Percentiles rank a stretch among this genome's conserved stretches.
phyloP scores from a whole-genome alignment of 2,888 invertebrate genomes.

The Erebia palarica region DNA sequence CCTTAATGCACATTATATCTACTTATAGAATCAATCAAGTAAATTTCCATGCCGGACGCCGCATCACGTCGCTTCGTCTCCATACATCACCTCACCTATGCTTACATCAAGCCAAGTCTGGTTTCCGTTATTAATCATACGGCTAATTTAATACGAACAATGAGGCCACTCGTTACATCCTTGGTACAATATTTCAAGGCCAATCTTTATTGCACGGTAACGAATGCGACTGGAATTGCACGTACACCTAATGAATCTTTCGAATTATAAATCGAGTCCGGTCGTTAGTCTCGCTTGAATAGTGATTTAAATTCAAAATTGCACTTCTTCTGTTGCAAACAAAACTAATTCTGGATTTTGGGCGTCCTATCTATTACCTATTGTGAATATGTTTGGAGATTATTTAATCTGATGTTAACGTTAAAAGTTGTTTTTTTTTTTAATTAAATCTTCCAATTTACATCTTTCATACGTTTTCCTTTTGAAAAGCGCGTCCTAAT shows the following conservation, averaged over 20 bases:
- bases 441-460: neutral
- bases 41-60: slow-evolving; percentile 16
- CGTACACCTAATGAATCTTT: slow-evolving; percentile 12
- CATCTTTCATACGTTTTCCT: neutral
- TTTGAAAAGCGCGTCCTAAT: neutral
- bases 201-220: slow-evolving; percentile 36
- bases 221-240: slow-evolving; percentile 19
- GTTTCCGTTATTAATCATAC: slow-evolving; percentile 72
- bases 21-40: slow-evolving; percentile 11
- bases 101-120: slow-evolving; percentile 31
- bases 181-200: slow-evolving; percentile 47
- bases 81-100: slow-evolving; percentile 22
- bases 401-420: neutral
- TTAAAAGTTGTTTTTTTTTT: neutral
- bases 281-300: neutral
- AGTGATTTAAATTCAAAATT: neutral
- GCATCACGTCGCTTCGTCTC: neutral
- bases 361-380: no score
- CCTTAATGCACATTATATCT: neutral
- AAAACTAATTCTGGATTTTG: no score
- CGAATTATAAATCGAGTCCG: neutral
- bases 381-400: no score
- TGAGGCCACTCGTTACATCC: slow-evolving; percentile 47
- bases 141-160: slow-evolving; percentile 69
- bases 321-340: no score